Base-by-base conservation (phyloP, 2,113 vertebrate genomes). In the Carollia perspicillata region DNA sequence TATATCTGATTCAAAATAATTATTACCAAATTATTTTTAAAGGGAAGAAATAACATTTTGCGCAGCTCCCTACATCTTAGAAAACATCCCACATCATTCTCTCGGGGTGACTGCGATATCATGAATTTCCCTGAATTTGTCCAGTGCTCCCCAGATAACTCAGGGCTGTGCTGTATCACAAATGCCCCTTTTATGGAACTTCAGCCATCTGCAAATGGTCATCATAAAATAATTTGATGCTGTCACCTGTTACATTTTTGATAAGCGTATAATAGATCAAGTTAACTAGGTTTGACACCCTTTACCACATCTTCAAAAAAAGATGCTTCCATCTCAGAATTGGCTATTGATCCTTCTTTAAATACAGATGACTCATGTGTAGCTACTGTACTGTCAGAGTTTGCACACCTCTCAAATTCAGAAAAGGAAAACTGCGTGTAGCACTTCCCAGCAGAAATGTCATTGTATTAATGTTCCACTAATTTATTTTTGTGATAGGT, bases 221-320 rank as follows among this genome's bases (percentile, higher is more conserved):
- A 97, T 95, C 85, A 75, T 88, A 72, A 96, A 94, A 89, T 0
- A 8, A 84, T 92, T 93, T 92, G 89, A 97, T 80, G 42, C 79
- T 97, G 63, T 93, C 94, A 97, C 63, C n/a, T 93, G 93, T 90
- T 91, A 84, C 65, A 97, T 96, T 94, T 87, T 96, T 97, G 87
- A 97, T 96, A 97, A 97, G 85, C 47, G 93, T 95, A 30, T 51
- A 37, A 89, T 75, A 98, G 94, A 95, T 12, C 35, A 96, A 97
- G 71, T 37, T 93, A 97, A 97, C 91, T 53, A 93, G 80, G 60
- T 53, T 17, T 97, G 87, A 16, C 90, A 95, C 42, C 68, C 44
- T 7, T 8, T 60, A 40, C 5, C 69, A 95, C 47, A 95, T 89
- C 94, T 96, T 97, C 90, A 40, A 86, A 68, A 93, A 92, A 9